Percentiles rank a stretch among this genome's conserved stretches.
These are phyloP conservation scores for Tupaia tana DNA, from an alignment of 2,113 vertebrate genomes.

Conservation along the genomic window DNA sequence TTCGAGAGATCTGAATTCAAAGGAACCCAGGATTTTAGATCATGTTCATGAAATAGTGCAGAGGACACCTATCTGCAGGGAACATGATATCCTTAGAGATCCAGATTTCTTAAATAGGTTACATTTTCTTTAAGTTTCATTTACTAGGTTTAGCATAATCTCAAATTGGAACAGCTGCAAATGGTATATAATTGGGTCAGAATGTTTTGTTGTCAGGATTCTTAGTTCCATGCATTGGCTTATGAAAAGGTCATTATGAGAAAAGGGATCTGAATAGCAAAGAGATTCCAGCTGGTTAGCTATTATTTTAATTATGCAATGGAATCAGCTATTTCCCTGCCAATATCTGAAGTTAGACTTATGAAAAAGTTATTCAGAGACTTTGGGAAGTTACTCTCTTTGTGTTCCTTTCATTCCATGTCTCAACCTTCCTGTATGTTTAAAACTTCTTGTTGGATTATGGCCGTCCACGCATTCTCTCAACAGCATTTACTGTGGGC, in stretches of 20 bases:
- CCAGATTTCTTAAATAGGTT: constrained; percentile 33
- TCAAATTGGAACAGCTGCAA: constrained; percentile 72
- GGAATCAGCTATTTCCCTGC: constrained; percentile 70
- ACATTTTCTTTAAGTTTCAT: constrained; percentile 50
- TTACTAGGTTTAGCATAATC: constrained; percentile 40
- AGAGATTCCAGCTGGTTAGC: constrained; percentile 78
- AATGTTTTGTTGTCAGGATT: constrained; percentile 75
- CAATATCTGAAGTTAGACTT: constrained; percentile 71
- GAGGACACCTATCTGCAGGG: not conserved
- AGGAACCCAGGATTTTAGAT: constrained; percentile 39
- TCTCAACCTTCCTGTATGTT: not conserved
- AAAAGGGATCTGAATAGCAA: constrained; percentile 69
- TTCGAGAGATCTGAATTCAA: constrained; percentile 12
- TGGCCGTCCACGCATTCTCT: not conserved
- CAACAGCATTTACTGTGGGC: not conserved
- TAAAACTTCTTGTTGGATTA: not conserved
- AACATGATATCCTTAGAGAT: not conserved
- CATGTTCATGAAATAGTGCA: not conserved
- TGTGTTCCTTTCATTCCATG: not conserved
- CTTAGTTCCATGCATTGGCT: constrained; percentile 70
- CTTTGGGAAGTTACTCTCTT: constrained; percentile 26
- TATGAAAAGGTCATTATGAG: constrained; percentile 78
- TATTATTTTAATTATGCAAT: constrained; percentile 77
- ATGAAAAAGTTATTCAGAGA: constrained; percentile 59
- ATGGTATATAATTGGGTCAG: constrained; percentile 76